Conservation (phyloP, 2,888 invertebrate genomes). For the Hydraecia micacea region DNA sequence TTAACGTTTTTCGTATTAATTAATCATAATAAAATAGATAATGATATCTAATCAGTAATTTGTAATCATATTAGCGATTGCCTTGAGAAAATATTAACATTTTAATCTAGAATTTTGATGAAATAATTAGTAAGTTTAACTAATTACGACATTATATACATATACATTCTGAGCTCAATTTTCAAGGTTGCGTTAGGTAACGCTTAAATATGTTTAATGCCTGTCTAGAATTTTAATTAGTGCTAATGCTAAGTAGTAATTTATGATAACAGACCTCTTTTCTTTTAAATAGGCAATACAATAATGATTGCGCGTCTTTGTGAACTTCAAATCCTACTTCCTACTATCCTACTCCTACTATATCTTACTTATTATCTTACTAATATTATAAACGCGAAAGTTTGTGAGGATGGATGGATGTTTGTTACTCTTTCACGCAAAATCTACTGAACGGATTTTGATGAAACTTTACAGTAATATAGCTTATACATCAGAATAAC, state of each 20-base stretch:
- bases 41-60: slow-evolving; percentile 9
- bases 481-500: no score
- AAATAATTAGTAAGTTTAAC: slow-evolving; percentile 38
- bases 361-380: no score
- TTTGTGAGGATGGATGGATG: no score
- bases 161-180: slow-evolving; percentile 19
- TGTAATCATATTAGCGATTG: slow-evolving; percentile 11
- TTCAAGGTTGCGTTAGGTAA: slow-evolving; percentile 51
- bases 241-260: slow-evolving; percentile 1
- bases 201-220: not conserved
- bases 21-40: slow-evolving; percentile 7
- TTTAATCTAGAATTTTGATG: slow-evolving; percentile 42
- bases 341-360: no score
- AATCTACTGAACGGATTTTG: no score
- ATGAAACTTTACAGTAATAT: no score
- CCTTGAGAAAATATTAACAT: slow-evolving; percentile 47
- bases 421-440: no score
- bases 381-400: no score
- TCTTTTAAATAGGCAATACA: not conserved
- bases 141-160: slow-evolving; percentile 33
- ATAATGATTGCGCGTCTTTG: not conserved
- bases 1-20: slow-evolving; percentile 7
- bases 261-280: slow-evolving; percentile 3
- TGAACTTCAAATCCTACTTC: not conserved
- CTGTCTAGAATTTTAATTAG: slow-evolving; percentile 28